Evolutionary conservation across 2,113 vertebrate genomes (phyloP), one percentile per base, ranked within the genome.

Genomic region (Chroicocephalus ridibundus): DNA sequence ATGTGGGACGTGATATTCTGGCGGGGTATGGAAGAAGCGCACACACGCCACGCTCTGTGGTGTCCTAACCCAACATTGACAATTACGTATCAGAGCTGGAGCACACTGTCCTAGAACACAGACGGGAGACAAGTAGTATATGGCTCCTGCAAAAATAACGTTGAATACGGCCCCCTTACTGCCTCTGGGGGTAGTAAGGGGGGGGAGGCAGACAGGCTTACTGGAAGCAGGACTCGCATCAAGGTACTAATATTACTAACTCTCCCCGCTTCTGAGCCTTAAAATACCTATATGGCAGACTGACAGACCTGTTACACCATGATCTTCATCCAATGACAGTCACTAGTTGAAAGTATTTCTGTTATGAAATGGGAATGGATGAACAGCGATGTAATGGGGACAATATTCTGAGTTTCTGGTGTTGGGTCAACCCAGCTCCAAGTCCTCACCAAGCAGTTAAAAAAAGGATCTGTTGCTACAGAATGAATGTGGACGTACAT

Each of bases 391-490:
- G 42, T 22, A 40, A 27, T 5, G 11, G 25, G 61, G 57, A 38
- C 38, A 26, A 29, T 38, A 76, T 62, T 78, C 82, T 91, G 58
- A 91, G 52, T 82, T 88, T 38, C 44, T 91, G 62, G n/a, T 74
- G 87, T 72, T 91, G 86, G 88, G 87, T 84, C 54, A 83, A 71
- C 64, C 31, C 58, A 70, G 84, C 76, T 83, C 60, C 20, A 20
- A 38, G 27, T 51, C 19, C 40, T 92, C 52, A 77, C 64, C 82
- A 52, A 60, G 85, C 8, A 17, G 94, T 71, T 91, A 89, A 93
- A 93, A 93, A 82, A 76, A 69, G 76, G 86, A 85, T 91, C 86
- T 88, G 87, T 97, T 96, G 89, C 92, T 90, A 66, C 78, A 94
- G 93, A 88, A 46, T 69, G 62, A 52, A 86, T 87, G 51, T 69